Evolutionary conservation across 2,888 invertebrate species (phyloP), one percentile per base, ranked within the genome.

Genomic region (Polyploca ridens): DNA sequence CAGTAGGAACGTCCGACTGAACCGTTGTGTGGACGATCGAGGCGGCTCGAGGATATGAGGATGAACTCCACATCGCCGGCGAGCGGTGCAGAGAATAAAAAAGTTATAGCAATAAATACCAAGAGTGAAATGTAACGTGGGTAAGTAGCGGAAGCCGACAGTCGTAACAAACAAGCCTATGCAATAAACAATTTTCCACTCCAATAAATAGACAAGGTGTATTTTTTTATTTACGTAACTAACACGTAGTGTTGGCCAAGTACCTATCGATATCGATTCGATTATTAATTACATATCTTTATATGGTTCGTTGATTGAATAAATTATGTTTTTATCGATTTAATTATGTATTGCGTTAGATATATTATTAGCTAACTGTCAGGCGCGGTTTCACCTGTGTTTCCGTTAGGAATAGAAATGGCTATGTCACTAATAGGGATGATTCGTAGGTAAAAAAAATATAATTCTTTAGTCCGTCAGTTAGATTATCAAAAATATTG

Each of bases 111-210:
- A 35, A 7, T 41, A 41, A 13, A 13, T 41, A 41, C 41, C 54
- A 54, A 19, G 16, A n/a, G 19, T 19, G 1, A 54, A 54, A 54
- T 10, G 54, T 54, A 49, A 49, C 16, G 16, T 8, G 27, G 27
- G 27, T 27, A 19, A 7, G 54, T 19, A 54, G 8, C 54, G 54
- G 54, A 10, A 54, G 66, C 66, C 69, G 65, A 70, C 69, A 68
- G 65, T 73, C 67, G 65, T 69, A 67, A 68, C 68, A 71, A 66
- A 58, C 71, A 64, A 64, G 70, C 69, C 60, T 67, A 65, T 66
- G 64, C n/a, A 61, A 65, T 59, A 11, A 62, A 73, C 69, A 60
- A 76, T 76, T 76, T 73, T 71, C 67, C 66, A 69, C 63, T 66
- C 66, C 62, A 64, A 61, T 70, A 63, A 63, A 66, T 65, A 66